A percentile compares a stretch with the other conserved stretches of the same genome.
Evolutionary conservation across 2,113 vertebrate species (phyloP).

Genomic region (Synodontis membranacea): DNA sequence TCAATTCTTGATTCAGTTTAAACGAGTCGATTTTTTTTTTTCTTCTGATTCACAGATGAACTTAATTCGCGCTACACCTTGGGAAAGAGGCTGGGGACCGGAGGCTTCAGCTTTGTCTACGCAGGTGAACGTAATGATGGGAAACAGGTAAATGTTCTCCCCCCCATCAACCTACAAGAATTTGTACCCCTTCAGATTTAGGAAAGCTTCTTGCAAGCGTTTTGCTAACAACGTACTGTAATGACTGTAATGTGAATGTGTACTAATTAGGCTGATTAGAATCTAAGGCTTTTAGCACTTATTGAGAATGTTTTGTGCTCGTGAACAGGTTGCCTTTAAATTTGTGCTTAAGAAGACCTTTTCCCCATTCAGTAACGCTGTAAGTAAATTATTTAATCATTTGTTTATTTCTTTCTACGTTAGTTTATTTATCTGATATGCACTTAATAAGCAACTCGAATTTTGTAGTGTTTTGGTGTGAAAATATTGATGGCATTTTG

Average conservation of each 20-base stretch:
- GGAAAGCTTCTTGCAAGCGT: not conserved
- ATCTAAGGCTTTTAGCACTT: not conserved
- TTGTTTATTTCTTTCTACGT: not conserved
- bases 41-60: not conserved
- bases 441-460: too few species aligned
- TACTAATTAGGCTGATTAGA: not conserved
- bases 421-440: too few species aligned
- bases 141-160: not conserved
- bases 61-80: not conserved
- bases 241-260: not conserved
- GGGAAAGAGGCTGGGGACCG: not conserved
- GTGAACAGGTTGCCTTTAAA: constrained; percentile 66
- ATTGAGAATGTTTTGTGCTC: not conserved
- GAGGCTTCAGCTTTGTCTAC: constrained; percentile 1
- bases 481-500: too few species aligned
- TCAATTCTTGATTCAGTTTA: not conserved
- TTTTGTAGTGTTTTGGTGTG: not conserved
- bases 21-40: not conserved
- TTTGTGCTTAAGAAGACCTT: constrained; percentile 42
- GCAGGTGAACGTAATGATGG: not conserved
- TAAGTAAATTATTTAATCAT: constrained; percentile 40
- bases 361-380: constrained; percentile 44
- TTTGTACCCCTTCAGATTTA: too few species aligned
- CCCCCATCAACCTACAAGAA: not conserved
- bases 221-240: not conserved